A percentile compares a stretch with the other conserved stretches of the same genome.
Conservation (phyloP, 2,888 invertebrate genomes). For the Scaptomyza reducta region DNA sequence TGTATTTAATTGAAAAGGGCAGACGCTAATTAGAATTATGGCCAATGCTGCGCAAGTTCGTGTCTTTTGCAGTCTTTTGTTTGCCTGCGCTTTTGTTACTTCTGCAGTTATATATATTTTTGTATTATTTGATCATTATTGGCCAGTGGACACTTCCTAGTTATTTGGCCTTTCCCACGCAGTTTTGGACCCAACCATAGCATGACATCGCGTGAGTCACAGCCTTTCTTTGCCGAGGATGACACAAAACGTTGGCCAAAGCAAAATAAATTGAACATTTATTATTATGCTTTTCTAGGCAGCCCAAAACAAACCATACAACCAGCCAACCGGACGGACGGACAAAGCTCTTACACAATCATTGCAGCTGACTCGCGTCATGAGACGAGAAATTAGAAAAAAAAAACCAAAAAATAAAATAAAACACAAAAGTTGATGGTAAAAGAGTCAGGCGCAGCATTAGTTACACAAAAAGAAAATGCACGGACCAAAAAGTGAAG, state of each 20-base stretch:
- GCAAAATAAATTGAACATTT: conserved; percentile 75
- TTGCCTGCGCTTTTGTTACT: conserved; percentile 9
- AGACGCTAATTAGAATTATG: conserved; percentile 75
- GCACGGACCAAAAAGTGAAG: background rate
- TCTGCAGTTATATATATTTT: background rate
- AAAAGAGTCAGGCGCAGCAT: conserved; percentile 19
- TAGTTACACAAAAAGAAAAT: conserved; percentile 3
- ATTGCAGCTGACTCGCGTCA: conserved; percentile 63
- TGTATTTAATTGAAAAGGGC: conserved; percentile 73
- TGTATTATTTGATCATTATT: conserved; percentile 12
- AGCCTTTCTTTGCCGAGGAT: conserved; percentile 54
- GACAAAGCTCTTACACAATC: conserved; percentile 68
- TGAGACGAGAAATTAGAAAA: conserved; percentile 74
- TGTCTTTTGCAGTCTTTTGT: conserved; percentile 51
- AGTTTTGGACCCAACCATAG: conserved; percentile 25
- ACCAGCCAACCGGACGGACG: background rate
- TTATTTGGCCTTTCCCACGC: conserved; percentile 79
- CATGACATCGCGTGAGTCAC: conserved; percentile 74
- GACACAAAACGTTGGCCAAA: conserved; percentile 58
- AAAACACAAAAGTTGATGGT: conserved; percentile 25
- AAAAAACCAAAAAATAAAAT: conserved; percentile 33
- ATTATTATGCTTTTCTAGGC: conserved; percentile 64
- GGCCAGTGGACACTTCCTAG: conserved; percentile 58
- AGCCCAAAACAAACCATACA: conserved; percentile 20
- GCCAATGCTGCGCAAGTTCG: conserved; percentile 56